Evolutionary conservation across 1,140 invertebrate species (phyloP).

Genomic region (Chionoecetes opilio): DNA sequence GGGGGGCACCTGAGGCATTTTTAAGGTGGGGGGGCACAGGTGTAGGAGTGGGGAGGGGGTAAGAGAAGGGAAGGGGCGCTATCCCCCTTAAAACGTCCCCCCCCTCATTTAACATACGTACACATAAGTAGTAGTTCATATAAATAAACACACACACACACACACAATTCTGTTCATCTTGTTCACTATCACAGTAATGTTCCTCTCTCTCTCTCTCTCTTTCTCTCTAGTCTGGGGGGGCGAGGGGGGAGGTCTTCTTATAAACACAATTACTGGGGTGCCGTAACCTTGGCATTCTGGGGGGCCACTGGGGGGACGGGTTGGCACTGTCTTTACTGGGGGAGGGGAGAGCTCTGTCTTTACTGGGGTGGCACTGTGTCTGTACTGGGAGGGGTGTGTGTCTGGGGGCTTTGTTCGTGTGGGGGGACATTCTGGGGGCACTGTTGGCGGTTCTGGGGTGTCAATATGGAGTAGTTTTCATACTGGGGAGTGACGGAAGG

Average conservation of each 20-base stretch:
- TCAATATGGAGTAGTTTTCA: too few relatives aligned
- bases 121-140: too few relatives aligned
- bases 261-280: not conserved
- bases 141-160: not conserved
- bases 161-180: not conserved
- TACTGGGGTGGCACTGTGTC: too few relatives aligned
- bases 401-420: too few relatives aligned
- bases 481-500: not conserved
- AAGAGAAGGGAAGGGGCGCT: not conserved
- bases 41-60: not conserved
- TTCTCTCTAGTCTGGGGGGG: not conserved
- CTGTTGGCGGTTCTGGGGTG: too few relatives aligned
- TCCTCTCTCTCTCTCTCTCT: not conserved
- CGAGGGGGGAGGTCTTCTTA: not conserved
- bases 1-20: not conserved
- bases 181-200: conserved; percentile 43
- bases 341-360: too few relatives aligned
- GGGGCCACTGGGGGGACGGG: not conserved
- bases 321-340: too few relatives aligned
- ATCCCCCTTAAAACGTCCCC: not conserved
- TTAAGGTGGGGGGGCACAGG: not conserved
- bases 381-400: too few relatives aligned
- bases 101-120: not conserved
- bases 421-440: too few relatives aligned
- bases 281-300: not conserved